phyloP scores from a whole-genome alignment of 1,140 invertebrate genomes.

The Aphaenogaster ashmeadi region DNA sequence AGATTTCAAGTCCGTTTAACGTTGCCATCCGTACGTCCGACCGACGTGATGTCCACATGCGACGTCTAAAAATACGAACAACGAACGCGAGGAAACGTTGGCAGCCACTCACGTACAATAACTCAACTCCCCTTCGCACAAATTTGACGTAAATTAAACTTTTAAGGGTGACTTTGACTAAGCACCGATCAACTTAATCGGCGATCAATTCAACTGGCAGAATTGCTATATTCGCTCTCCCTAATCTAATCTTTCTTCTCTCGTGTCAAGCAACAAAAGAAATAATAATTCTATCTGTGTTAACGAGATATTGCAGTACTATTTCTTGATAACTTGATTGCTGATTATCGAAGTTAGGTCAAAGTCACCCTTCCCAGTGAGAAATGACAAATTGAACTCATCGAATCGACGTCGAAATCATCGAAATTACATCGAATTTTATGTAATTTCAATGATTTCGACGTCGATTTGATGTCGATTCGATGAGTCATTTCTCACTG shows the following conservation, averaged over 20 bases:
- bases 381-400: no score
- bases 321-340: background rate
- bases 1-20: conserved; percentile 31
- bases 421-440: no score
- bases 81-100: conserved; percentile 37
- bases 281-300: background rate
- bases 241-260: background rate
- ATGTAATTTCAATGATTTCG: no score
- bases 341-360: background rate
- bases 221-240: background rate
- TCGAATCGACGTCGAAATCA: no score
- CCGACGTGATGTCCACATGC: conserved; percentile 43
- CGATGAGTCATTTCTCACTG: no score
- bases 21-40: conserved; percentile 8
- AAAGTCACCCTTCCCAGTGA: background rate
- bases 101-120: conserved; percentile 3
- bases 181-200: conserved; percentile 4
- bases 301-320: background rate
- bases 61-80: conserved; percentile 55
- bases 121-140: conserved; percentile 4
- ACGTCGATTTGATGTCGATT: no score
- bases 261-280: background rate
- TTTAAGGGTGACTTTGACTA: background rate
- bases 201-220: background rate
- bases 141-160: conserved; percentile 16